phyloP scores from a whole-genome alignment of 2,113 vertebrate species.

The Sinosuthora webbiana region DNA sequence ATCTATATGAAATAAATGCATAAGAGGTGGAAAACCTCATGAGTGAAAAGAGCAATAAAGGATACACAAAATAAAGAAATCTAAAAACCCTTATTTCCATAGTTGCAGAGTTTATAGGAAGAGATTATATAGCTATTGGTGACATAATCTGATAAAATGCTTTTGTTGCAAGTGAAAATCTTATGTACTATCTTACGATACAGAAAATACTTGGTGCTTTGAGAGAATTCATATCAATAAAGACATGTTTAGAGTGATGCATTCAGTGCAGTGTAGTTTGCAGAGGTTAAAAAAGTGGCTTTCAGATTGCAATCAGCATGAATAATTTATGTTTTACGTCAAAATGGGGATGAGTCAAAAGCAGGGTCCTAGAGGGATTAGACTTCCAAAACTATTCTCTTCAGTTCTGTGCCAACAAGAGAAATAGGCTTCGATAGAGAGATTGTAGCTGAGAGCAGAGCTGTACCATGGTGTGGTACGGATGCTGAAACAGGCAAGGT shows the following conservation, averaged over 20 bases:
- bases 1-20: background rate
- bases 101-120: background rate
- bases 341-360: background rate
- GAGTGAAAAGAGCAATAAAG: background rate
- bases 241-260: background rate
- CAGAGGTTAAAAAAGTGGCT: background rate
- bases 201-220: background rate
- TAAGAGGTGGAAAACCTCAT: background rate
- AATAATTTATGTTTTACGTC: constrained; percentile 16
- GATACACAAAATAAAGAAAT: background rate
- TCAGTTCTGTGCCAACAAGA: background rate
- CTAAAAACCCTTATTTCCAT: background rate
- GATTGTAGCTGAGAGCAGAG: background rate
- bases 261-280: background rate
- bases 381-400: background rate
- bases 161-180: background rate
- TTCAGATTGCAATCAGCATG: constrained; percentile 20
- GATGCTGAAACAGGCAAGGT: background rate
- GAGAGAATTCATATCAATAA: background rate
- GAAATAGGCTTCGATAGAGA: background rate
- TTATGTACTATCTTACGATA: background rate
- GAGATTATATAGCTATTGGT: background rate
- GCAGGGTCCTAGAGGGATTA: background rate
- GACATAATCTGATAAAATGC: background rate
- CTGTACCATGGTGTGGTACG: background rate